These are phyloP conservation scores for Barbus barbus DNA, from an alignment of 2,113 vertebrate genomes.

Conservation along the genomic window DNA sequence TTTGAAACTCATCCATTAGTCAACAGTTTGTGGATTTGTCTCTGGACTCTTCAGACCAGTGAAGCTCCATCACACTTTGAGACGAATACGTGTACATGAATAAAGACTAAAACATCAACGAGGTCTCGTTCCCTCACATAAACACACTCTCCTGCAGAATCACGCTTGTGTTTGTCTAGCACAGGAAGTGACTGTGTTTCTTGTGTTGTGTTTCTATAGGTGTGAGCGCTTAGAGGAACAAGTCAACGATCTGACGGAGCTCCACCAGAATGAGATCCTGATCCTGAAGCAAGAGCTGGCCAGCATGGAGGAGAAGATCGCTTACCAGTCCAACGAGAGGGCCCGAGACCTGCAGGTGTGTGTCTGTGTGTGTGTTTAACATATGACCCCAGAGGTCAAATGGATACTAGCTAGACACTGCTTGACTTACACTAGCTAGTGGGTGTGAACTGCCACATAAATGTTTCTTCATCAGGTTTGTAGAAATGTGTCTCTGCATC, in stretches of 20 bases:
- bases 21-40: background rate
- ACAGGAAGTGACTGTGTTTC: background rate
- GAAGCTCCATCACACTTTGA: background rate
- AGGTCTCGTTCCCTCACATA: background rate
- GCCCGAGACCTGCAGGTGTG: conserved; percentile 79
- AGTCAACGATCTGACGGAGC: conserved; percentile 95
- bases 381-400: too few species aligned
- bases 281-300: conserved; percentile 97
- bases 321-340: conserved; percentile 96
- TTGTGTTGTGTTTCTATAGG: conserved; percentile 71
- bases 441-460: background rate
- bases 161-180: background rate
- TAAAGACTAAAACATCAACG: background rate
- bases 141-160: background rate
- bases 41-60: background rate
- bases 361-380: background rate
- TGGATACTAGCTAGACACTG: too few species aligned
- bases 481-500: too few species aligned
- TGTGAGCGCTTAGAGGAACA: conserved; percentile 96
- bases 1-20: background rate
- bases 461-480: background rate
- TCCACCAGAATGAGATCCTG: conserved; percentile 98
- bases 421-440: background rate
- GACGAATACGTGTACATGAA: background rate
- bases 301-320: conserved; percentile 99